Evolutionary conservation across 2,113 vertebrate genomes (phyloP).

Genomic region (Nothoprocta pentlandii): DNA sequence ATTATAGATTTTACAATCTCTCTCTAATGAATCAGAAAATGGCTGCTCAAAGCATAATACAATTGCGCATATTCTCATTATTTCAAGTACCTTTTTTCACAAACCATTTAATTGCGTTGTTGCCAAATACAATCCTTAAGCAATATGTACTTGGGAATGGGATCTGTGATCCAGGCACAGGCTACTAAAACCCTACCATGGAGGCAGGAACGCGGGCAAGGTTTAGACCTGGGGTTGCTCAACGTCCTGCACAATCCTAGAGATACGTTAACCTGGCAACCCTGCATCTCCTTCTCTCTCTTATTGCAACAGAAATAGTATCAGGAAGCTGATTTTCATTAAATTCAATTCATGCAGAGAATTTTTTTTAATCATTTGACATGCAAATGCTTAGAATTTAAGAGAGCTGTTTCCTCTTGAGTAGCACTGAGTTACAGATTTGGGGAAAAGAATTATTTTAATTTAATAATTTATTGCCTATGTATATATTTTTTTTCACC

Average conservation of each 20-base stretch:
- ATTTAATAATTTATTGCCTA: neutral
- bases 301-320: neutral
- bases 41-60: neutral
- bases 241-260: no score
- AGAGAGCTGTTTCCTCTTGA: neutral
- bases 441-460: neutral
- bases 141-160: neutral
- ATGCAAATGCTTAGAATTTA: neutral
- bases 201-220: neutral
- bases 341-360: neutral
- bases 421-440: neutral
- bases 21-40: slow-evolving; percentile 56
- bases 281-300: no score
- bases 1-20: slow-evolving; percentile 45
- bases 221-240: no score
- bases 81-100: slow-evolving; percentile 4
- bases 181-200: neutral
- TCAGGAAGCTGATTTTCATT: neutral
- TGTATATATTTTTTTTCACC: neutral
- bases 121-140: neutral
- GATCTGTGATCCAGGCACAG: neutral
- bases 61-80: slow-evolving; percentile 11
- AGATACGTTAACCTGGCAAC: no score
- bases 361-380: neutral
- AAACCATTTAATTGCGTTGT: slow-evolving; percentile 19